Evolutionary conservation across 1,140 invertebrate species (phyloP), one percentile per base, ranked within the genome.

Genomic region (Planococcus citri): DNA sequence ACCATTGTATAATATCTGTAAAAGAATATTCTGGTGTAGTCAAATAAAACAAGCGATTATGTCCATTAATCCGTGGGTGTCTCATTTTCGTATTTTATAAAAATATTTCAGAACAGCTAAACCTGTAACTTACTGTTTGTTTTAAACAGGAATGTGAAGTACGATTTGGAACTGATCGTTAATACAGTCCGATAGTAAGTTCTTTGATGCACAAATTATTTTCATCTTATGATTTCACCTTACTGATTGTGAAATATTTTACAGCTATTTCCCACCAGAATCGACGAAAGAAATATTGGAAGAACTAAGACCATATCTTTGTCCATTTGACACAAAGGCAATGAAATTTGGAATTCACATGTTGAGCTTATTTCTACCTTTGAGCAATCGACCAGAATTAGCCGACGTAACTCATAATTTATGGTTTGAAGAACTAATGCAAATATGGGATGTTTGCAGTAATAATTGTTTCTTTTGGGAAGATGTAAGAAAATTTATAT

Each of bases 251-350:
- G n/a, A n/a, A n/a, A n/a, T n/a, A 37, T n/a, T 70, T 75, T 77
- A 51, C 76, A 90, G 86, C 38, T 94, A 91, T 78, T 94, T 94
- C 75, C 82, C 86, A 4, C 74, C 84, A 21, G 78, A 79, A 21
- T 86, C 92, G 1, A 95, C 92, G 0, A 84, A 87, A 78, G 94
- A 97, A 80, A 94, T 97, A 74, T 77, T 97, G 69, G 89, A 90
- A 72, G 87, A 92, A 78, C 84, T 91, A 74, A 81, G 88, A 69
- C 92, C 93, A 17, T 80, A 83, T 70, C 75, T 94, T 74, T 88
- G 87, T 79, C 85, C 91, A 70, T 79, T 91, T 77, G 86, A 87
- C 74, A 72, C 71, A 72, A 70, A 76, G 70, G 80, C 83, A 73
- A 84, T 88, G 78, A 72, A 80, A 37, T 77, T 82, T 72, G 83